A percentile compares a stretch with the other conserved stretches of the same genome.
phyloP scores from a whole-genome alignment of 1,140 invertebrate genomes.

The Cotesia typhae region DNA sequence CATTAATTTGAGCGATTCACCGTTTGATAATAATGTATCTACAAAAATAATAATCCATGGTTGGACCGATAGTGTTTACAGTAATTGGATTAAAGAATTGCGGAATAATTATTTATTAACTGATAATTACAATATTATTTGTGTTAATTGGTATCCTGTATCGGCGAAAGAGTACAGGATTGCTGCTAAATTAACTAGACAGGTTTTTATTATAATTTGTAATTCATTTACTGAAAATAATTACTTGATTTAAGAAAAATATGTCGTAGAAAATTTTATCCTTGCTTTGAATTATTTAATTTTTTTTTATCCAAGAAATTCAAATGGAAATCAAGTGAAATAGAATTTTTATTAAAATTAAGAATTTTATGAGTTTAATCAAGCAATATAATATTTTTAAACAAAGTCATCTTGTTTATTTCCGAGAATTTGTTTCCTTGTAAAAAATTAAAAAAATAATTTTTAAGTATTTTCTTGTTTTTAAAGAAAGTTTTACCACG shows the following conservation, averaged over 20 bases:
- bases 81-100: slow-evolving; percentile 57
- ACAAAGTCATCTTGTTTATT: too few relatives aligned
- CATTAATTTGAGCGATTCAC: slow-evolving; percentile 41
- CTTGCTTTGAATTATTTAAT: too few relatives aligned
- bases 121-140: slow-evolving; percentile 71
- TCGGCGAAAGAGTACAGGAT: slow-evolving; percentile 66
- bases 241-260: background rate
- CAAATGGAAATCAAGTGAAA: too few relatives aligned
- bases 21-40: slow-evolving; percentile 49
- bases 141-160: slow-evolving; percentile 71
- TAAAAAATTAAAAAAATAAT: too few relatives aligned
- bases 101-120: slow-evolving; percentile 66
- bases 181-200: slow-evolving; percentile 58
- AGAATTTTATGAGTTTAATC: too few relatives aligned
- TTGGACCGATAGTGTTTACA: slow-evolving; percentile 61
- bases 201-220: slow-evolving; percentile 48
- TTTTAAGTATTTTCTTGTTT: too few relatives aligned
- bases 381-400: too few relatives aligned
- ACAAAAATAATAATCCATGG: slow-evolving; percentile 68
- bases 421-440: too few relatives aligned
- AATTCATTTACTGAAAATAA: background rate
- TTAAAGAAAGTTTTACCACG: too few relatives aligned
- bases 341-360: too few relatives aligned
- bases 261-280: slow-evolving; percentile 6
- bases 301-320: too few relatives aligned